These are phyloP conservation scores for Cataglyphis livida DNA, from an alignment of 2,888 invertebrate species.

Conservation along the genomic window DNA sequence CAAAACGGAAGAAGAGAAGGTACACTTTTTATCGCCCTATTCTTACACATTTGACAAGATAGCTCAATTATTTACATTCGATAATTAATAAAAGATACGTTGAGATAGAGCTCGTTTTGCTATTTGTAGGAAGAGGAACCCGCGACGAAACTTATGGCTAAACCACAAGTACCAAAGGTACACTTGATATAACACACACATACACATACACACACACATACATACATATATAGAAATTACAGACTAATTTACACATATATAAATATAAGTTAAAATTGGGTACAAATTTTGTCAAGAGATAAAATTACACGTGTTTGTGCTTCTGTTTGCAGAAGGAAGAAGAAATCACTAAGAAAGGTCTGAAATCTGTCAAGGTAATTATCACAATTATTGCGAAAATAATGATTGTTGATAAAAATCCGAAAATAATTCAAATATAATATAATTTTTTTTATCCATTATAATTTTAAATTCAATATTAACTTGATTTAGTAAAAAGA, in stretches of 20 bases:
- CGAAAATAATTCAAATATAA: neutral
- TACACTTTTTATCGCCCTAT: neutral
- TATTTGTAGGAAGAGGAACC: conserved; percentile 68
- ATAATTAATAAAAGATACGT: neutral
- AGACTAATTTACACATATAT: conserved; percentile 31
- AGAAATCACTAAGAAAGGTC: conserved; percentile 76
- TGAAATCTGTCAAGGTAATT: conserved; percentile 80
- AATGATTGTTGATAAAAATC: neutral
- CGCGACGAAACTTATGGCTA: conserved; percentile 56
- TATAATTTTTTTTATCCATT: neutral
- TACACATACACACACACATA: neutral
- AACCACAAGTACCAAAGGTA: conserved; percentile 33
- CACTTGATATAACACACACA: conserved; percentile 6
- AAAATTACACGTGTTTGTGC: neutral
- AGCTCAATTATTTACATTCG: neutral
- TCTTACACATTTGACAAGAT: neutral
- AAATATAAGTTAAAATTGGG: neutral
- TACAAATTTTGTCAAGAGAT: neutral
- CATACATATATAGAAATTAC: neutral
- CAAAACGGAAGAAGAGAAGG: neutral
- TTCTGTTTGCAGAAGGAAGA: conserved; percentile 80
- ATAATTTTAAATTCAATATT: neutral
- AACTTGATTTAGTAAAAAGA: neutral
- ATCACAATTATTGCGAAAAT: conserved; percentile 9
- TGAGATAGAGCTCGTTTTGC: neutral